Evolutionary conservation across 2,888 invertebrate genomes (phyloP).

Genomic region (Mythimna pallens): DNA sequence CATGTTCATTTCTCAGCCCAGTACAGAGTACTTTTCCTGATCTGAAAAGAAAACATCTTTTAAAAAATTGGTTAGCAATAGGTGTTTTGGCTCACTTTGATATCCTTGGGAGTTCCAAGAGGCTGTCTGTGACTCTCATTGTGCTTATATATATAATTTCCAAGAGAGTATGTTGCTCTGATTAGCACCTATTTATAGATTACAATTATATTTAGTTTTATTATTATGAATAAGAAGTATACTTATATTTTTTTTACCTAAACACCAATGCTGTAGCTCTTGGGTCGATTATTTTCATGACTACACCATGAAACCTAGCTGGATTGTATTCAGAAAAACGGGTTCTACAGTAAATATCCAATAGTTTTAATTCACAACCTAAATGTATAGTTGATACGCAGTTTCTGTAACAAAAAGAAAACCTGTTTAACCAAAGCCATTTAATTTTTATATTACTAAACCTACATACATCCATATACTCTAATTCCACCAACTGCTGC

Average conservation of each 20-base stretch:
- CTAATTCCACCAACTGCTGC: too few relatives aligned
- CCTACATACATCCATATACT: too few relatives aligned
- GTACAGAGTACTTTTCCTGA: constrained; percentile 96
- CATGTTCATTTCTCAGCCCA: constrained; percentile 94
- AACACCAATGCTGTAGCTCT: constrained; percentile 93
- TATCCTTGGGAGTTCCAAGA: neutral
- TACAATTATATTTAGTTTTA: neutral
- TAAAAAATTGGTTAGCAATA: neutral
- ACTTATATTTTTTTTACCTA: constrained; percentile 67
- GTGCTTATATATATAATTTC: too few relatives aligned
- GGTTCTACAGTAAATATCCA: constrained; percentile 94
- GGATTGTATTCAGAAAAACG: constrained; percentile 96
- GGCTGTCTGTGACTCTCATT: too few relatives aligned
- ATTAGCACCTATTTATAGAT: too few relatives aligned
- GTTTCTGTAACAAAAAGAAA: constrained; percentile 90
- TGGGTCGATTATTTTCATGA: constrained; percentile 95
- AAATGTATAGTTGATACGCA: constrained; percentile 95
- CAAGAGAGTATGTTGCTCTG: too few relatives aligned
- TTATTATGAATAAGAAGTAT: neutral
- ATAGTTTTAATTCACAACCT: constrained; percentile 93
- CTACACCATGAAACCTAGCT: constrained; percentile 94
- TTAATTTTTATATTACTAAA: neutral
- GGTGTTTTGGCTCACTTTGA: neutral
- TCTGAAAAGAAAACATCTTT: constrained; percentile 71
- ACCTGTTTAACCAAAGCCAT: neutral